These are phyloP conservation scores for Channa striata DNA, from an alignment of 2,797 vertebrate genomes.

Conservation along the genomic window DNA sequence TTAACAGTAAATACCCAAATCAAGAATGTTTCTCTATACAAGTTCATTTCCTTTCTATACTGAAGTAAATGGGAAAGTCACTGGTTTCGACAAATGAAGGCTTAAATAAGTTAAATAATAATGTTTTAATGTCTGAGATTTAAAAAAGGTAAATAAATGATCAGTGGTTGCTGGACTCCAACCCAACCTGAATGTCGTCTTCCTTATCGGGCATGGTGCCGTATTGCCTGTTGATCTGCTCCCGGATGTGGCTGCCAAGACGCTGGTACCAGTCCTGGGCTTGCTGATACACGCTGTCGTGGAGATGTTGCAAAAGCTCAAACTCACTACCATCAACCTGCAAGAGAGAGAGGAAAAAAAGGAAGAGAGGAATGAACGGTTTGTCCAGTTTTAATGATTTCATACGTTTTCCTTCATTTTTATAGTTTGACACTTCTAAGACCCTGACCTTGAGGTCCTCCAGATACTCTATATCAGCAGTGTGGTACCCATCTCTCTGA, in stretches of 20 bases:
- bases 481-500: slow-evolving; percentile 92
- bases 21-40: no score
- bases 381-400: not conserved
- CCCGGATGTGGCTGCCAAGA: slow-evolving; percentile 79
- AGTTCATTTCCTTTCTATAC: no score
- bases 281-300: slow-evolving; percentile 90
- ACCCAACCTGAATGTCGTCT: slow-evolving; percentile 87
- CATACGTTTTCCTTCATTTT: not conserved
- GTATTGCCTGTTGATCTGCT: slow-evolving; percentile 86
- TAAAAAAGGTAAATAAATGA: no score
- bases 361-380: not conserved
- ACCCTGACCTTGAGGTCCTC: slow-evolving; percentile 88
- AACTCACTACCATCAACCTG: slow-evolving; percentile 88
- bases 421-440: not conserved
- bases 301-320: slow-evolving; percentile 85
- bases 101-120: no score
- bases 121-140: no score
- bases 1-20: no score
- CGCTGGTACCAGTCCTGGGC: slow-evolving; percentile 89
- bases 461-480: slow-evolving; percentile 90
- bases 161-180: no score
- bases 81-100: no score
- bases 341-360: not conserved
- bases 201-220: slow-evolving; percentile 88
- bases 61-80: no score